Percentiles rank a stretch among this genome's conserved stretches.
Conservation (phyloP, 92 coral and sea anemone species). For the Pocillopora meandrina region DNA sequence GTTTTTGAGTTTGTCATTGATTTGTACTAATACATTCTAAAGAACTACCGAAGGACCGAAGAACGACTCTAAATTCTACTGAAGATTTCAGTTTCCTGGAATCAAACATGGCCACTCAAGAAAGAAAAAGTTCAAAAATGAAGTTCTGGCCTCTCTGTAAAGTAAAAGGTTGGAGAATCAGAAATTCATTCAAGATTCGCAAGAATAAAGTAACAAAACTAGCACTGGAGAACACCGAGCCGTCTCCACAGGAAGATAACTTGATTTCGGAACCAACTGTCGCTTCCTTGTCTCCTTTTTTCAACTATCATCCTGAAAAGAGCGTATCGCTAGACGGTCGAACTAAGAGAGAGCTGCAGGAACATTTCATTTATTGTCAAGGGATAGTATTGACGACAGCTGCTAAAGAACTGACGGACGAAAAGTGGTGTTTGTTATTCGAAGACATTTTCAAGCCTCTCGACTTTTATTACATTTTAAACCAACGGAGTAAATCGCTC, state of each 20-base stretch:
- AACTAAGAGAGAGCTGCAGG: background rate
- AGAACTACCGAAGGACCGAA: background rate
- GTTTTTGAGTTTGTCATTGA: background rate
- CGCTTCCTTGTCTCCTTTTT: background rate
- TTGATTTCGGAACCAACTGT: background rate
- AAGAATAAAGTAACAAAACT: background rate
- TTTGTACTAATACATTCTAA: background rate
- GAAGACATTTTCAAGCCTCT: conserved; percentile 1
- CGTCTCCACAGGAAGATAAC: background rate
- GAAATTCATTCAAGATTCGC: background rate
- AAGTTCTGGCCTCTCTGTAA: no score
- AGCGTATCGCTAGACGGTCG: background rate
- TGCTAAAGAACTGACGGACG: background rate
- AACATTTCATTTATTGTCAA: background rate
- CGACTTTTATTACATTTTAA: background rate
- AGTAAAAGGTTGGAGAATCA: background rate
- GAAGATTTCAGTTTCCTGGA: background rate
- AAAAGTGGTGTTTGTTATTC: background rate
- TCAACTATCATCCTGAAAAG: background rate
- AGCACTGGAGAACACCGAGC: background rate
- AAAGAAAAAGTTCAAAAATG: background rate
- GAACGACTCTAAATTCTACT: background rate
- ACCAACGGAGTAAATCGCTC: background rate
- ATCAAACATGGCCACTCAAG: background rate
- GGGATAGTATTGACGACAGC: background rate